Evolutionary conservation across 2,888 invertebrate species (phyloP).

Genomic region (Formica aserva): DNA sequence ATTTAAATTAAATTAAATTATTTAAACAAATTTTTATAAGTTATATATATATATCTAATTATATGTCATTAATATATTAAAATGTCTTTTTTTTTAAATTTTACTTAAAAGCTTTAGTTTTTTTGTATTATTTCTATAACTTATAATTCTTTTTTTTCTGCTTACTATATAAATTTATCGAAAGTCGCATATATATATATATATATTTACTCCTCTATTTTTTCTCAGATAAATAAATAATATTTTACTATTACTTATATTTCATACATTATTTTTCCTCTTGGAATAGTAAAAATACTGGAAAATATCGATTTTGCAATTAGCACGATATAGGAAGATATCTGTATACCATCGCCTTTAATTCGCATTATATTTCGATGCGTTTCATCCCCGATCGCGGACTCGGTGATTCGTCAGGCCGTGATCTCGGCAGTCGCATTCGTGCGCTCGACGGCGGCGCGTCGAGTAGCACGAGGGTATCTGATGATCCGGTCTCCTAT

Average conservation of each 20-base stretch:
- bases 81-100: too few species aligned
- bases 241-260: neutral
- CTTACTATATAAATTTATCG: neutral
- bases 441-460: slow-evolving; percentile 76
- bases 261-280: neutral
- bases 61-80: too few species aligned
- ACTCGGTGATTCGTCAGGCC: slow-evolving; percentile 23
- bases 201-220: neutral
- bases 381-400: slow-evolving; percentile 25
- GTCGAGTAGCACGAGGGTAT: slow-evolving; percentile 38
- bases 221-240: neutral
- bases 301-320: neutral
- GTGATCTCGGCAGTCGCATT: slow-evolving; percentile 68
- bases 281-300: neutral
- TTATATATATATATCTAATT: too few species aligned
- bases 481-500: neutral
- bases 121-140: neutral
- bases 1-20: neutral
- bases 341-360: neutral
- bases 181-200: neutral
- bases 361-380: neutral
- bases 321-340: neutral
- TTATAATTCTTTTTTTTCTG: neutral
- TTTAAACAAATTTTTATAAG: neutral
- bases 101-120: neutral